A percentile compares a stretch with the other conserved stretches of the same genome.
Evolutionary conservation across 1,140 invertebrate genomes (phyloP).

Genomic region (Rhizoglyphus robini): DNA sequence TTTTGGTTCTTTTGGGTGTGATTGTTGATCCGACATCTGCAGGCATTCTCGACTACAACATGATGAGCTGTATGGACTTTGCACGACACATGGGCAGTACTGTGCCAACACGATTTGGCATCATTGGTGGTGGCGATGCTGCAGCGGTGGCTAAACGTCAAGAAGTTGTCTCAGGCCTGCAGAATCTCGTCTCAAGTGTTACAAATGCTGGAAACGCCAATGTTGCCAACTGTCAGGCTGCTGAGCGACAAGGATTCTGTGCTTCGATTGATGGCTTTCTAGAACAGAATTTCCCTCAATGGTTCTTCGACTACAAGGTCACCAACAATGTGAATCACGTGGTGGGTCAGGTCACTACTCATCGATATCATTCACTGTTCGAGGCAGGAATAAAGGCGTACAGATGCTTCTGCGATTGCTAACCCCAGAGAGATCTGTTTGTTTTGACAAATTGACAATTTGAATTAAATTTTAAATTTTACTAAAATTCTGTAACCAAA

Average conservation of each 20-base stretch:
- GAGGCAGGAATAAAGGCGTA: neutral
- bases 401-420: neutral
- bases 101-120: neutral
- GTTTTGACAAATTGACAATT: neutral
- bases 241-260: neutral
- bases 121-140: neutral
- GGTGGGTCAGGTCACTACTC: neutral
- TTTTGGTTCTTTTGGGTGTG: no score
- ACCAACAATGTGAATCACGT: slow-evolving; percentile 13
- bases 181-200: neutral
- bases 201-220: neutral
- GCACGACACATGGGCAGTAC: neutral
- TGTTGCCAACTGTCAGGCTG: neutral
- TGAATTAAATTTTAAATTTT: no score
- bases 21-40: no score
- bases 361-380: slow-evolving; percentile 6
- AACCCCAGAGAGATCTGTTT: neutral
- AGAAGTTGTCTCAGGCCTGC: neutral
- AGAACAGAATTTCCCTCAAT: neutral
- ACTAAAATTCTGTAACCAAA: no score
- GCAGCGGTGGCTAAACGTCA: neutral
- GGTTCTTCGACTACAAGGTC: slow-evolving; percentile 4
- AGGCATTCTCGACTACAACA: neutral
- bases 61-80: slow-evolving; percentile 3
- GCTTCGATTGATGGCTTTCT: neutral